Evolutionary conservation across 2,113 vertebrate species (phyloP).

Genomic region (Eidolon helvum): DNA sequence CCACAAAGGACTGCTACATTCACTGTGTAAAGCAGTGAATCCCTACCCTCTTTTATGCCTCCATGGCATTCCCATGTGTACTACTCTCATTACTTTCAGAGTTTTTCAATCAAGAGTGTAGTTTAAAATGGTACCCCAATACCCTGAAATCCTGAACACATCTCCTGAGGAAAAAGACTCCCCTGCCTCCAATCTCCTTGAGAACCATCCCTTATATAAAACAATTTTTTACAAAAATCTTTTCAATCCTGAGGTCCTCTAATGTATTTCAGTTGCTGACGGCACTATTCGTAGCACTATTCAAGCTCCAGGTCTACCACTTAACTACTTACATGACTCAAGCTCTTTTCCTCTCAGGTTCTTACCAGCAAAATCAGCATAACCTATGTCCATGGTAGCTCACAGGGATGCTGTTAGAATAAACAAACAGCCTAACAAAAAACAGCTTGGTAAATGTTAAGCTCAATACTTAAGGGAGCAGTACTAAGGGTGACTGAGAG

Average conservation of each 20-base stretch:
- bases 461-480: neutral
- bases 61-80: neutral
- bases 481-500: neutral
- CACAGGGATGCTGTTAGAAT: neutral
- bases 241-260: neutral
- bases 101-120: neutral
- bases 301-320: neutral
- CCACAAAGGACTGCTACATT: neutral
- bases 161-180: neutral
- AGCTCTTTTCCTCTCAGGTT: neutral
- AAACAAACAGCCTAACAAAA: neutral
- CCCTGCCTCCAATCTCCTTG: neutral
- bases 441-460: neutral
- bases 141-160: neutral
- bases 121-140: neutral
- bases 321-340: neutral
- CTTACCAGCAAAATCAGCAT: conserved; percentile 22
- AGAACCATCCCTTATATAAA: neutral
- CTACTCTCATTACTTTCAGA: neutral
- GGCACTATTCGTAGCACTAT: neutral
- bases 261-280: neutral
- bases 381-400: neutral
- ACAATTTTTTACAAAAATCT: neutral
- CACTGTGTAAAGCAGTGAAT: neutral
- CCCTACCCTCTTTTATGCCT: neutral